Evolutionary conservation across 2,797 vertebrate species (phyloP).

Genomic region (Picus viridis): DNA sequence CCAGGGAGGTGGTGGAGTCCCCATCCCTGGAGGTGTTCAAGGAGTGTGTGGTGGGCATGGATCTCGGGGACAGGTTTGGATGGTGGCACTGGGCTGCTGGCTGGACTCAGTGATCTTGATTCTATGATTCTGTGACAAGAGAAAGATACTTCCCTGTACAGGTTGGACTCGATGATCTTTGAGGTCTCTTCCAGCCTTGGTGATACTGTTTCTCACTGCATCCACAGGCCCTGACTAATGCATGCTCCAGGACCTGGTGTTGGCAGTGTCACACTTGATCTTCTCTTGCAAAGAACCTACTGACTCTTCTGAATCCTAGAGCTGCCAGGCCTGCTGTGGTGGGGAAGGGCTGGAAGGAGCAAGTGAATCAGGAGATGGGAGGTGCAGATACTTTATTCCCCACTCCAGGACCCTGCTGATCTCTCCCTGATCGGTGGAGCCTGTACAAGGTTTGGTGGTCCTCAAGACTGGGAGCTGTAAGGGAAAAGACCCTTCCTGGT

Average conservation of each 20-base stretch:
- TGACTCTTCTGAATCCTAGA: too few species aligned
- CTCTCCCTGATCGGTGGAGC: accelerated
- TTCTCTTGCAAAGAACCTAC: background rate
- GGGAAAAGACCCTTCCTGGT: background rate
- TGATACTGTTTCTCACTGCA: accelerated
- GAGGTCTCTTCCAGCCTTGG: too few species aligned
- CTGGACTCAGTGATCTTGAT: too few species aligned
- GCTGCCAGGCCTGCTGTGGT: background rate
- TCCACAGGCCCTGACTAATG: background rate
- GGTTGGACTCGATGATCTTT: too few species aligned
- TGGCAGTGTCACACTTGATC: background rate
- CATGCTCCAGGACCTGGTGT: too few species aligned
- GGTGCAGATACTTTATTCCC: background rate
- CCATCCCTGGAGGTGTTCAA: too few species aligned
- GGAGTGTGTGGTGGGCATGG: too few species aligned
- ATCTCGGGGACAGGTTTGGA: too few species aligned
- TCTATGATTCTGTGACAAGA: background rate
- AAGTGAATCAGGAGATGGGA: background rate
- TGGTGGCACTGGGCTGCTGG: too few species aligned
- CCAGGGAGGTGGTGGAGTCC: too few species aligned
- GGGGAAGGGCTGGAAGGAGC: background rate
- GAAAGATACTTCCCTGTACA: background rate
- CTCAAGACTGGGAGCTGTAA: background rate
- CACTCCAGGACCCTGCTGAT: background rate
- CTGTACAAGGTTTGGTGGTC: background rate